These are phyloP conservation scores for Musca vetustissima DNA, from an alignment of 1,140 invertebrate species.

Conservation along the genomic window DNA sequence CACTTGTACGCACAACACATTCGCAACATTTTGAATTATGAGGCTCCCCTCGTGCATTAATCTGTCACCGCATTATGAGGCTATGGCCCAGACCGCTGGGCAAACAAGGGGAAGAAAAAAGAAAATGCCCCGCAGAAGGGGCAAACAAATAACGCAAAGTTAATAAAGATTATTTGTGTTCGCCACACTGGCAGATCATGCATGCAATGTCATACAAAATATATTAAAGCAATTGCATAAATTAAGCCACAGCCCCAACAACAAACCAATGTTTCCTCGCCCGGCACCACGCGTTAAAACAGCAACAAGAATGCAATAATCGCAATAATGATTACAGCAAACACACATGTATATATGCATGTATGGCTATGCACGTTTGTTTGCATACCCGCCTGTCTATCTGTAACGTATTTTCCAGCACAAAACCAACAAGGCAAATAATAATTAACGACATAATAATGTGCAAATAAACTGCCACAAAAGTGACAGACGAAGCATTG, in stretches of 20 bases:
- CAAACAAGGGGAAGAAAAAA: constrained; percentile 6
- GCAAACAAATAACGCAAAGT: constrained; percentile 13
- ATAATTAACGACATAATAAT: constrained; percentile 32
- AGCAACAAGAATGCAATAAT: not conserved
- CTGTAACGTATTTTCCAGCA: constrained; percentile 9
- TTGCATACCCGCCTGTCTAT: not conserved
- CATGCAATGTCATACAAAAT: constrained; percentile 16
- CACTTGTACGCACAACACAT: not conserved
- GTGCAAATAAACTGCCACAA: constrained; percentile 31
- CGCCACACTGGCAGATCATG: constrained; percentile 19
- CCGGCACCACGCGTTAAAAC: not conserved
- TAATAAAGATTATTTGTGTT: constrained; percentile 22
- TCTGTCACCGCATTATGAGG: constrained; percentile 19
- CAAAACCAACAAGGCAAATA: constrained; percentile 25
- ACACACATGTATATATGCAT: not conserved
- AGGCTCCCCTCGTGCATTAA: constrained; percentile 20
- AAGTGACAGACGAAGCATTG: constrained; percentile 20
- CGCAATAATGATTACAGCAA: not conserved
- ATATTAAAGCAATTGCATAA: constrained; percentile 24
- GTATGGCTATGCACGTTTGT: not conserved
- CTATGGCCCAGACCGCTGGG: constrained; percentile 11
- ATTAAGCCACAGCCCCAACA: constrained; percentile 9
- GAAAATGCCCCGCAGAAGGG: not conserved
- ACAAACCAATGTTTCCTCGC: not conserved
- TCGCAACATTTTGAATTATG: constrained; percentile 17